Percentiles rank a stretch among this genome's conserved stretches.
These are phyloP conservation scores for Stegodyphus mimosarum DNA, from an alignment of 1,140 invertebrate genomes.

Conservation along the genomic window DNA sequence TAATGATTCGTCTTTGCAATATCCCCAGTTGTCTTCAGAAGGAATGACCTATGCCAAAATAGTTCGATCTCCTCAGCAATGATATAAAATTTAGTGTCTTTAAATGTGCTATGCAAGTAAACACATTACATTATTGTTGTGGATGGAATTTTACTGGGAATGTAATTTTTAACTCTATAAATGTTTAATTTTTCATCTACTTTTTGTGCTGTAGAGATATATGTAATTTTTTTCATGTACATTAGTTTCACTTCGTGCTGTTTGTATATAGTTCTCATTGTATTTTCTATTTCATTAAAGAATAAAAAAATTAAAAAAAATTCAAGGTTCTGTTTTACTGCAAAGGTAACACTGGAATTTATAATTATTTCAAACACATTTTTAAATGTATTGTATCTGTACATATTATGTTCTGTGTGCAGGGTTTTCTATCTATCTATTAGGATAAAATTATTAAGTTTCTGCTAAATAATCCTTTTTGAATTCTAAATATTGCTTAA, in stretches of 20 bases:
- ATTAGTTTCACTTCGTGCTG: constrained; percentile 49
- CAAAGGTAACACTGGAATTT: neutral
- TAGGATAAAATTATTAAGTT: too few relatives aligned
- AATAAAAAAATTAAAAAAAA: neutral
- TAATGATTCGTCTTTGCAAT: constrained; percentile 27
- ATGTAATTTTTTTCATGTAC: constrained; percentile 37
- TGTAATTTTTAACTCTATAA: constrained; percentile 56
- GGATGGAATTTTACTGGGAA: constrained; percentile 31
- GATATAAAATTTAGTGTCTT: constrained; percentile 14
- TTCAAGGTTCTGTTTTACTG: neutral
- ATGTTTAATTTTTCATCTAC: constrained; percentile 54
- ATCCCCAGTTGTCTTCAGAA: constrained; percentile 44
- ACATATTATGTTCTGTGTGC: neutral
- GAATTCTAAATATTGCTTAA: too few relatives aligned
- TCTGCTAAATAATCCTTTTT: too few relatives aligned
- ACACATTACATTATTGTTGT: constrained; percentile 30
- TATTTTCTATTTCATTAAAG: constrained; percentile 54
- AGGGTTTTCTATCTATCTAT: neutral
- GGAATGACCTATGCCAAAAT: constrained; percentile 55
- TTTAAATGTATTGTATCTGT: neutral
- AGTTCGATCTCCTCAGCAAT: constrained; percentile 47
- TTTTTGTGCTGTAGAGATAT: constrained; percentile 41
- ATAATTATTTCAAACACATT: neutral
- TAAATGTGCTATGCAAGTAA: neutral
- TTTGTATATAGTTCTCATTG: constrained; percentile 55